Percentiles rank a stretch among this genome's conserved stretches.
Evolutionary conservation across 2,113 vertebrate species (phyloP).

Genomic region (Hassar affinis): DNA sequence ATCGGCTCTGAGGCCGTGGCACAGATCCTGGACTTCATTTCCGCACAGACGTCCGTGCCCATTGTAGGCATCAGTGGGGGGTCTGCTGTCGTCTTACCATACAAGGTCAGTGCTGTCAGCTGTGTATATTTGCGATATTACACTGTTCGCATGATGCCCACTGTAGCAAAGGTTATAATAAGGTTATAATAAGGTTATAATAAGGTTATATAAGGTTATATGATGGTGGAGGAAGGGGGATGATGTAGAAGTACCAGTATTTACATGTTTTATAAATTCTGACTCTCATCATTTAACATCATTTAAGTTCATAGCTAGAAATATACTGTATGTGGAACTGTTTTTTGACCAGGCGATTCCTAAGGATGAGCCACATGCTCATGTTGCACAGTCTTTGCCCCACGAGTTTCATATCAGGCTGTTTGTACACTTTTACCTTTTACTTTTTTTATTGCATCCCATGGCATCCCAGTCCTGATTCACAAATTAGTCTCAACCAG

Average conservation of each 20-base stretch:
- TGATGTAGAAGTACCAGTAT: background rate
- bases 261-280: background rate
- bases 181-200: background rate
- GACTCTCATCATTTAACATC: background rate
- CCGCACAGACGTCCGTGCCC: conserved; percentile 88
- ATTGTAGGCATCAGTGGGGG: conserved; percentile 95
- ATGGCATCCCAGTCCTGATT: no score
- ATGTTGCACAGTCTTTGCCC: background rate
- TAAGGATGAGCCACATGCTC: background rate
- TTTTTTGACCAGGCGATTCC: background rate
- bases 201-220: no score
- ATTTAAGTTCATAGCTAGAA: background rate
- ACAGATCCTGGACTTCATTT: conserved; percentile 97
- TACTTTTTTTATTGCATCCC: background rate
- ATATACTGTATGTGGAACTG: background rate
- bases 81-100: conserved; percentile 89
- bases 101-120: conserved; percentile 80
- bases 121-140: background rate
- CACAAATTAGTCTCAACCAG: no score
- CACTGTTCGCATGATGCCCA: background rate
- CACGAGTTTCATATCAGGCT: background rate
- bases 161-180: background rate
- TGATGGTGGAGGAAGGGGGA: no score
- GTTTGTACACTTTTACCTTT: background rate
- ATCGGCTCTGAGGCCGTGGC: conserved; percentile 88